Evolutionary conservation across 1,140 invertebrate species (phyloP).

Genomic region (Drosophila dunni): DNA sequence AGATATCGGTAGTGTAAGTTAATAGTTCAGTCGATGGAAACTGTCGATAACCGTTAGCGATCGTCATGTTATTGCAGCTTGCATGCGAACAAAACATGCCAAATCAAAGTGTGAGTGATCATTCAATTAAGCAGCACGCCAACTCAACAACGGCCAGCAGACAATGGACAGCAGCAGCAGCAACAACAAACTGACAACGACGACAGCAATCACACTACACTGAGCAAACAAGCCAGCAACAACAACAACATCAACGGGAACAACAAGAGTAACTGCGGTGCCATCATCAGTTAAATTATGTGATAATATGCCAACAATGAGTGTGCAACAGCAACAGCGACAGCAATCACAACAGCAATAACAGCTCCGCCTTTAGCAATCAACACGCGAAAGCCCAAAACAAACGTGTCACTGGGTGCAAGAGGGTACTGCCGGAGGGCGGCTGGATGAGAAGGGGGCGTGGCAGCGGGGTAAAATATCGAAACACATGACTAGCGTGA

Average conservation of each 20-base stretch:
- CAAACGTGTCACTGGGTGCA: constrained; percentile 64
- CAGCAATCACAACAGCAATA: constrained; percentile 32
- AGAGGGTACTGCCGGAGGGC: constrained; percentile 12
- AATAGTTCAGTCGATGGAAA: constrained; percentile 43
- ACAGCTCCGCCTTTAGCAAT: constrained; percentile 65
- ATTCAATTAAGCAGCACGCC: constrained; percentile 79
- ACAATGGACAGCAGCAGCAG: constrained; percentile 38
- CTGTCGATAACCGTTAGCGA: constrained; percentile 57
- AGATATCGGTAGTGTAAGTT: constrained; percentile 43
- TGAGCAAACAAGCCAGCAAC: constrained; percentile 50
- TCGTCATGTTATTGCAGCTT: constrained; percentile 36
- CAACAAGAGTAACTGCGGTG: constrained; percentile 51
- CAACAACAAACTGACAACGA: constrained; percentile 44
- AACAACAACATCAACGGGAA: constrained; percentile 15
- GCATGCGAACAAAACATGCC: constrained; percentile 66
- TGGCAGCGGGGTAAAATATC: not conserved
- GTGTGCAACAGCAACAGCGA: constrained; percentile 68
- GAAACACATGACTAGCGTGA: constrained; percentile 40
- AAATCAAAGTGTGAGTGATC: constrained; percentile 82
- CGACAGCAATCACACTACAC: constrained; percentile 59
- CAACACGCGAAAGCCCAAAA: constrained; percentile 79
- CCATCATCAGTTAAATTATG: constrained; percentile 82
- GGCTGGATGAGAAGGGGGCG: not conserved
- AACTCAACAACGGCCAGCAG: constrained; percentile 29
- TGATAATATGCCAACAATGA: constrained; percentile 83